Base-by-base conservation (phyloP, 2,888 invertebrate species). In the Netelia inedita region DNA sequence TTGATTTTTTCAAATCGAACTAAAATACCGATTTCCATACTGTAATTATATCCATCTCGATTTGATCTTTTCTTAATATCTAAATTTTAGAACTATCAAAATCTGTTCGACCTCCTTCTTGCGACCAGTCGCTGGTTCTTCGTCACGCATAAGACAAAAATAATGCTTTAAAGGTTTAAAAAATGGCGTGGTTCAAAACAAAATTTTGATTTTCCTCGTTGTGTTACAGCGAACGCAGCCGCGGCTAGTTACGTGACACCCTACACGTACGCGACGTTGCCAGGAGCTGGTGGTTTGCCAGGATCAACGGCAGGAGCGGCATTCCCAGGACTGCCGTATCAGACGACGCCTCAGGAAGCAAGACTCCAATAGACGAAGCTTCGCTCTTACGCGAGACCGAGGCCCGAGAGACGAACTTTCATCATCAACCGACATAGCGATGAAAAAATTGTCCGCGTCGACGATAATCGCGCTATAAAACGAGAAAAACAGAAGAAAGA, bases 211-310 rank as follows among this genome's bases (percentile, higher is more conserved):
- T 14, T 83, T 35, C 79, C 73, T 71, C 84, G 82, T 85, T 83
- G 83, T 90, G 73, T 90, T 89, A 35, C 90, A 93, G 93, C 92
- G 50, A 92, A 92, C 86, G 92, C 95, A 86, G 95, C 95, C 83
- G 95, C 96, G 1, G 96, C 96, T 19, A 96, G 96, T 89, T 97
- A 97, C 93, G 95, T 97, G 94, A 95, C 96, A 21, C 97, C 96
- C 0, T 97, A 97, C 94, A 96, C 97, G 88, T 96, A 96, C 89
- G 95, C 96, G 10, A 94, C 97, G 53, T 94, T 97, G 87, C 97
- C 96, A 59, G 95, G 95, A 35, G 95, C 96, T 9, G 96, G 95
- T 21, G 95, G 93, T 63, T 90, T 95, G 81, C 95, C 95, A 23
- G 94, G 95, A 61, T 92, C 93, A 72, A 94, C 94, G 61, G 93